A percentile compares a stretch with the other conserved stretches of the same genome.
Conservation (phyloP, 1,140 invertebrate genomes). For the Papilio polytes region DNA sequence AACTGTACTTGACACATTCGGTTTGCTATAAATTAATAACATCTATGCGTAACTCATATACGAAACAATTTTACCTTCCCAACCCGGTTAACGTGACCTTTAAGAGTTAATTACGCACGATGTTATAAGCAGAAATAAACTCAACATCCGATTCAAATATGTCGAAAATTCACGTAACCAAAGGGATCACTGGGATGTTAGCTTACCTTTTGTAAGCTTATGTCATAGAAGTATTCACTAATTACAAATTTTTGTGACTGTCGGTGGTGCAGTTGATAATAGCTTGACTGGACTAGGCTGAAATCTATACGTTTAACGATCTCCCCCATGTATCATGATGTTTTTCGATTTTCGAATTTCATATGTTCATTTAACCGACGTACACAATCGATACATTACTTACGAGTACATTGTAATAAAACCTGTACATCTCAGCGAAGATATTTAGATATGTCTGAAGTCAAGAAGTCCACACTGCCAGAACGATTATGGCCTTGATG, state of each 20-base stretch:
- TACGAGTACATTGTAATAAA: too few species aligned
- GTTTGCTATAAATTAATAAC: not conserved
- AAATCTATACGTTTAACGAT: too few species aligned
- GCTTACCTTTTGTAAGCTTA: not conserved
- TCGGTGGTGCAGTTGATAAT: too few species aligned
- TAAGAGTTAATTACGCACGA: not conserved
- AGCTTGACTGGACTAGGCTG: too few species aligned
- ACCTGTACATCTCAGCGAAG: too few species aligned
- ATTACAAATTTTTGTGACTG: not conserved
- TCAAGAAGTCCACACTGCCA: too few species aligned
- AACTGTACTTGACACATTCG: not conserved
- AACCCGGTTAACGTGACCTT: not conserved
- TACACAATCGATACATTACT: too few species aligned
- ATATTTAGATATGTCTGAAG: too few species aligned
- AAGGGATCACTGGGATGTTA: not conserved
- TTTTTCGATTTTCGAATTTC: too few species aligned
- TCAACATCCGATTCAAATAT: not conserved
- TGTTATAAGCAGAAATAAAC: conserved; percentile 2
- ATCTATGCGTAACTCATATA: not conserved
- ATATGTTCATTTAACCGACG: too few species aligned
- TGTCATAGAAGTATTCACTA: not conserved
- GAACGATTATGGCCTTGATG: too few species aligned
- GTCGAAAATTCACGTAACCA: not conserved
- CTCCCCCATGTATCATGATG: too few species aligned
- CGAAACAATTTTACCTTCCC: not conserved